Conservation (phyloP, 2,113 vertebrate species). For the Sceloporus undulatus region DNA sequence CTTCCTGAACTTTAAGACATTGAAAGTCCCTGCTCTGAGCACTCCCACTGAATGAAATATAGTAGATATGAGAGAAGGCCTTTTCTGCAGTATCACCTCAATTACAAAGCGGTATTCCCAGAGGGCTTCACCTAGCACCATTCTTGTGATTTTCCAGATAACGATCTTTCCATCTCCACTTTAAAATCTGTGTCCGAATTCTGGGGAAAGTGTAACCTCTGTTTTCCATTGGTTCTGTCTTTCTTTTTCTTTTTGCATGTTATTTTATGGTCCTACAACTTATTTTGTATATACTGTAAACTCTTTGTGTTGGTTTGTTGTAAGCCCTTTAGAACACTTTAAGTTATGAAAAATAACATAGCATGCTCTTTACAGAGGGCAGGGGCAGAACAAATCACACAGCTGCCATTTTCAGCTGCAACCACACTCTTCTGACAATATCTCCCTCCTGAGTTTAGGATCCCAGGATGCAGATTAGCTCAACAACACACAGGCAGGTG, state of each 20-base stretch:
- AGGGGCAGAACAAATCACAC: background rate
- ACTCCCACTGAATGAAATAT: too few relatives aligned
- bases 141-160: background rate
- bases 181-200: background rate
- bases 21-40: too few relatives aligned
- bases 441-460: background rate
- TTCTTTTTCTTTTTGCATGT: background rate
- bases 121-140: background rate
- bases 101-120: background rate
- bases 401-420: background rate
- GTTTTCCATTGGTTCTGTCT: background rate
- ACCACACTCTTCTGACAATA: background rate
- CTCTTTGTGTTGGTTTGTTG: background rate
- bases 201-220: background rate
- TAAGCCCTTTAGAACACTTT: background rate
- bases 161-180: background rate
- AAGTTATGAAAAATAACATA: background rate
- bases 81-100: background rate
- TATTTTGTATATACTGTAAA: background rate
- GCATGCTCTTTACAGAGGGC: background rate
- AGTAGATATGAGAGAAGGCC: background rate
- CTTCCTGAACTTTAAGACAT: too few relatives aligned
- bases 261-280: background rate
- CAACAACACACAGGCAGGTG: background rate
- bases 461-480: background rate